Evolutionary conservation across 2,888 invertebrate species (phyloP), one percentile per base, ranked within the genome.

Genomic region (Catocala fraxini): DNA sequence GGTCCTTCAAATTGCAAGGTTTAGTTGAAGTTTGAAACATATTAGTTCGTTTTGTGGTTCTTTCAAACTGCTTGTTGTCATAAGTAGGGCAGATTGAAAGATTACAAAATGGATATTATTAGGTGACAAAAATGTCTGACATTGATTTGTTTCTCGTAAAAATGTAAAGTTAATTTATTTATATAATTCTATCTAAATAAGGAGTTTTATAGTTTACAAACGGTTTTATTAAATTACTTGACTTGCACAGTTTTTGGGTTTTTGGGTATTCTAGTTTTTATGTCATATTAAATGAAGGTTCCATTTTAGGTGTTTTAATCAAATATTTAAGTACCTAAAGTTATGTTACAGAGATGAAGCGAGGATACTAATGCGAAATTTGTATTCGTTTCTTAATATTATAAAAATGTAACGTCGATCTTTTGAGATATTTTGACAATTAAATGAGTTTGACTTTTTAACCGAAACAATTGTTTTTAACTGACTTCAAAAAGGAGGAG

Each of bases 91-190:
- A 69, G 6, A 39, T 39, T 61, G 56, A 55, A 68, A 56, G 61
- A 68, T 71, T 72, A 46, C n/a, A 65, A 54, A 65, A 5, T 2
- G 11, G 57, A 63, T 13, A 47, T 9, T 33, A 25, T 60, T 56
- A 53, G 42, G 57, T 62, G 71, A 68, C 68, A 71, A 65, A 56
- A 9, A 51, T 48, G 51, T 51, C 25, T 54, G 51, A 54, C 56
- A 12, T 35, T 71, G 72, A 71, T 72, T 56, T 65, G 72, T 69
- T 41, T 33, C 46, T 60, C 60, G 41, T 66, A 57, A 71, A 71
- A 72, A 58, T 33, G 25, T 33, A 9, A 46, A 51, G 46, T 41
- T 42, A 42, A 58, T 59, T 13, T 13, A 56, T 58, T 66, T 69
- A 51, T 66, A 62, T 60, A 60, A 53, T 42, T 10, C 13, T 0